A percentile compares a stretch with the other conserved stretches of the same genome.
Conservation (phyloP, 2,797 vertebrate species). For the Mormyrus hasselquistii region DNA sequence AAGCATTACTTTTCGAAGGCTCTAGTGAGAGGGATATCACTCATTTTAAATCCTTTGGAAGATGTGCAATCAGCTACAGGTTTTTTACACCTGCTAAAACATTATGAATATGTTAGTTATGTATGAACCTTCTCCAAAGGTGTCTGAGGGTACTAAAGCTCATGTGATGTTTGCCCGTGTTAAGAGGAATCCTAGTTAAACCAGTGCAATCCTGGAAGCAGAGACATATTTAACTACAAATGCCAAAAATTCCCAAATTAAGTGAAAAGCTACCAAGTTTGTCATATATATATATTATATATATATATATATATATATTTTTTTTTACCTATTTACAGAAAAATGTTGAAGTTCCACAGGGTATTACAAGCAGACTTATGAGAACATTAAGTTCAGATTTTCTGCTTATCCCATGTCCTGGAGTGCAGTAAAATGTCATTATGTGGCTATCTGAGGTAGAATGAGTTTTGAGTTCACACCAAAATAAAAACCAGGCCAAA, state of each 20-base stretch:
- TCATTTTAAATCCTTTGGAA: background rate
- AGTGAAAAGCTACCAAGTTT: background rate
- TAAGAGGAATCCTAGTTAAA: background rate
- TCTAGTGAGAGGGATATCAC: background rate
- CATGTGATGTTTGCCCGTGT: background rate
- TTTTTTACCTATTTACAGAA: background rate
- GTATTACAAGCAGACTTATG: background rate
- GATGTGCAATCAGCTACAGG: background rate
- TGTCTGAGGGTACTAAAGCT: background rate
- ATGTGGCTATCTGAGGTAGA: slow-evolving; percentile 16
- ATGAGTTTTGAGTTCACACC: slow-evolving; percentile 8
- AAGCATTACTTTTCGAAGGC: background rate
- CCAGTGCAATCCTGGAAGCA: background rate
- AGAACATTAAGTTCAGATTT: slow-evolving; percentile 1
- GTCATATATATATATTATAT: background rate
- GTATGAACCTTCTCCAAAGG: background rate
- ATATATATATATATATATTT: too few species aligned
- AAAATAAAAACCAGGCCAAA: background rate
- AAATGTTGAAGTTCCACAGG: background rate
- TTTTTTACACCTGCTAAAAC: background rate
- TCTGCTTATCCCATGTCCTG: slow-evolving; percentile 19
- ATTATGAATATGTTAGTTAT: background rate
- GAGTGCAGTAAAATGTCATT: slow-evolving; percentile 26
- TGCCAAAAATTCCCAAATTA: background rate
- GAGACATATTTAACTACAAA: background rate